These are phyloP conservation scores for Allygus modestus DNA, from an alignment of 2,888 invertebrate genomes.

Conservation along the genomic window DNA sequence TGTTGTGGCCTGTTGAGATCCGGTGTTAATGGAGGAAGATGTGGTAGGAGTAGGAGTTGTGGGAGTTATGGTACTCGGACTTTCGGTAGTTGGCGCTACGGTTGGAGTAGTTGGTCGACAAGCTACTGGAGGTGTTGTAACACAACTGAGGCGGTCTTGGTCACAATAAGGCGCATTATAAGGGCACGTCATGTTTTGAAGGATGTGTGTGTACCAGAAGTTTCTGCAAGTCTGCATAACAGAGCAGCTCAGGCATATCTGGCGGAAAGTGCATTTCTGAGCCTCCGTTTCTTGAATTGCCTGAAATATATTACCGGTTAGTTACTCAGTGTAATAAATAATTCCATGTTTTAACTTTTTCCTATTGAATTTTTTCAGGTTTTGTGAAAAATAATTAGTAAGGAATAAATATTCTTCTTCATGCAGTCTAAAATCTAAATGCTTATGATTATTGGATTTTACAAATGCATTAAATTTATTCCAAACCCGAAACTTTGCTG, in stretches of 20 bases:
- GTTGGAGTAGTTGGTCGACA: neutral
- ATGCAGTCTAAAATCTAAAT: no score
- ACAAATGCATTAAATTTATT: no score
- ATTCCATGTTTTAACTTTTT: no score
- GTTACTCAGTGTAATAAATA: no score
- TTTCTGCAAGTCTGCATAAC: neutral
- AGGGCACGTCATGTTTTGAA: conserved; percentile 3
- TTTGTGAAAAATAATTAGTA: no score
- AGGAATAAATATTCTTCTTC: no score
- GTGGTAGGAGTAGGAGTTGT: neutral
- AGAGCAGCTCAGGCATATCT: neutral
- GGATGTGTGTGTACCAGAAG: conserved; percentile 9
- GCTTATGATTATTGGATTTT: no score
- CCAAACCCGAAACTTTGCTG: no score
- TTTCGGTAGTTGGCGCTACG: neutral
- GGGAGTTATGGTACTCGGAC: no score
- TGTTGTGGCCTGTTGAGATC: no score
- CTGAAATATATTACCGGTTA: neutral
- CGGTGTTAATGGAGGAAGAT: neutral
- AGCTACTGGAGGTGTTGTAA: neutral
- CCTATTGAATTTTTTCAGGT: no score
- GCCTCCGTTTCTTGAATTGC: neutral
- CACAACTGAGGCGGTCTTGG: neutral
- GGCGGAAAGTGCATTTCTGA: neutral
- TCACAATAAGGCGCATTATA: neutral